Evolutionary conservation across 2,797 vertebrate genomes (phyloP).

Genomic region (Xiphophorus birchmanni): DNA sequence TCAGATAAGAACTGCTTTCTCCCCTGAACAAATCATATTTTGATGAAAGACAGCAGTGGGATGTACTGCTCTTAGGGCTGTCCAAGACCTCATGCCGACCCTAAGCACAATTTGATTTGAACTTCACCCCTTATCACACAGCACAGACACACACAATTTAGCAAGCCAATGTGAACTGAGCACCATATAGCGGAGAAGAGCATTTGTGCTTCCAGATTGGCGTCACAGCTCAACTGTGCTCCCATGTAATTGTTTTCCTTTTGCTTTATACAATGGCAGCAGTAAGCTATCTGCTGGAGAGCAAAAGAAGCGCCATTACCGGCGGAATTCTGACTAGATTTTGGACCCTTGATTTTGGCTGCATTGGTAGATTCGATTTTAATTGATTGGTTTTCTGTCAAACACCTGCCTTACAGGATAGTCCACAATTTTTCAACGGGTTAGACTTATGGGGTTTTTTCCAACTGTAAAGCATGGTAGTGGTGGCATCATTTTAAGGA

Average conservation of each 20-base stretch:
- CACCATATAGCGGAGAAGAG: neutral
- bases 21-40: slow-evolving; percentile 33
- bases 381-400: neutral
- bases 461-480: neutral
- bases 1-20: slow-evolving; percentile 49
- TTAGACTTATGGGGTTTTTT: neutral
- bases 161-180: neutral
- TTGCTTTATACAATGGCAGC: neutral
- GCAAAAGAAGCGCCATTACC: neutral
- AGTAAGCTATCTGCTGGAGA: neutral
- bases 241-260: neutral
- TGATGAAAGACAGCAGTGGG: slow-evolving; percentile 34
- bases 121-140: slow-evolving; percentile 26
- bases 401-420: neutral
- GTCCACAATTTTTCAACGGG: neutral
- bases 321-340: neutral
- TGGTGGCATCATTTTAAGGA: neutral
- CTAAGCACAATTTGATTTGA: slow-evolving; percentile 42
- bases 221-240: neutral
- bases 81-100: slow-evolving; percentile 33
- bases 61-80: slow-evolving; percentile 21
- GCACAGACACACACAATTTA: slow-evolving; percentile 10
- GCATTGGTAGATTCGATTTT: neutral
- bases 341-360: neutral
- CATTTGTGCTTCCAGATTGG: neutral